phyloP scores from a whole-genome alignment of 1,140 invertebrate genomes.

The Cephus cinctus region DNA sequence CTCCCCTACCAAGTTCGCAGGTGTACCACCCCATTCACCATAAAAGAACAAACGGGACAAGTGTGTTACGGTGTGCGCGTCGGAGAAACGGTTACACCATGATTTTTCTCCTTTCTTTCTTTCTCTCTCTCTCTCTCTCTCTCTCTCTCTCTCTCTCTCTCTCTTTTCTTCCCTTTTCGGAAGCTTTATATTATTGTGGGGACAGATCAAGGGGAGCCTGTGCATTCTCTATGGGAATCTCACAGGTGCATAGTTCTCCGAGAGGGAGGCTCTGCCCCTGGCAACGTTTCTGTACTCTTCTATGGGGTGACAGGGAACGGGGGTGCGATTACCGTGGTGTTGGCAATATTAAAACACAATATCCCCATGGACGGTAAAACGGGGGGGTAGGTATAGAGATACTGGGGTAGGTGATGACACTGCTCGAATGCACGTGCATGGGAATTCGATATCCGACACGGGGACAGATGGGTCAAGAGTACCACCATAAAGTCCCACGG shows the following conservation, averaged over 20 bases:
- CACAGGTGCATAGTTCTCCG: constrained; percentile 52
- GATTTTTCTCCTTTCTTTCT: constrained; percentile 38
- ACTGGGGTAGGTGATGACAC: constrained; percentile 49
- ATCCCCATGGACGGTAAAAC: constrained; percentile 34
- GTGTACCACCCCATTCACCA: constrained; percentile 46
- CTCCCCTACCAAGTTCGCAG: constrained; percentile 45
- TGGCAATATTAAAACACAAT: constrained; percentile 53
- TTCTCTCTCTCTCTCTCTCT: constrained; percentile 13
- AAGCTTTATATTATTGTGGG: constrained; percentile 37
- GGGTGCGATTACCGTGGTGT: constrained; percentile 29
- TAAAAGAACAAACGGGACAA: constrained; percentile 44
- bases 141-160: constrained; percentile 7
- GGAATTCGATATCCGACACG: constrained; percentile 44
- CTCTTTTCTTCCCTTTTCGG: constrained; percentile 13
- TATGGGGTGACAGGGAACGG: constrained; percentile 10
- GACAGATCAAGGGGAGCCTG: constrained; percentile 34
- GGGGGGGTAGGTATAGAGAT: constrained; percentile 18
- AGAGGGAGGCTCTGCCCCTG: constrained; percentile 24
- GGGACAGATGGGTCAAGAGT: constrained; percentile 44
- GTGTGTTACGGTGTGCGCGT: constrained; percentile 41
- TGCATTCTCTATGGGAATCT: constrained; percentile 48
- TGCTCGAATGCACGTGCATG: constrained; percentile 51
- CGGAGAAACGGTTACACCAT: constrained; percentile 51
- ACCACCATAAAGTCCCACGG: constrained; percentile 36
- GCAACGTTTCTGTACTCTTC: constrained; percentile 17